Conservation (phyloP, 2,888 invertebrate species). For the Hermaeophaga mercurialis region DNA sequence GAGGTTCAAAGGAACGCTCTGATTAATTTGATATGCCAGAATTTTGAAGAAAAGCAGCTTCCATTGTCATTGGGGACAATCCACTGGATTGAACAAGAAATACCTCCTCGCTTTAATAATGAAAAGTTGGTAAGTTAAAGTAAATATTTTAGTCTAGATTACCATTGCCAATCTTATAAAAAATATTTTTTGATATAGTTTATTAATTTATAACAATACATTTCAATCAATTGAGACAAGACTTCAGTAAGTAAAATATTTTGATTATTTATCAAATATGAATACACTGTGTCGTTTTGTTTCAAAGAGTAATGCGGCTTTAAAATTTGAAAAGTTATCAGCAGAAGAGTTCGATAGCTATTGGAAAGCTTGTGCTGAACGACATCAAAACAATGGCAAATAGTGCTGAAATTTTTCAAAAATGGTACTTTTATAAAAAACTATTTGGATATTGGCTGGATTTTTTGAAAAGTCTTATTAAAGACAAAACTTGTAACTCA, state of each 20-base stretch:
- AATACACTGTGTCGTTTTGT: too few species aligned
- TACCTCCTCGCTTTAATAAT: slow-evolving; percentile 34
- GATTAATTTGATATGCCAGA: slow-evolving; percentile 29
- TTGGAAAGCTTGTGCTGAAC: slow-evolving; percentile 35
- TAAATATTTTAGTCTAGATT: too few species aligned
- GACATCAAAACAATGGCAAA: slow-evolving; percentile 16
- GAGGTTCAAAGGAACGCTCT: slow-evolving; percentile 32
- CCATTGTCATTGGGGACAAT: slow-evolving; percentile 30
- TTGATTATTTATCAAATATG: too few species aligned
- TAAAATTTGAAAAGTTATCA: slow-evolving; percentile 33
- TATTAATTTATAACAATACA: too few species aligned
- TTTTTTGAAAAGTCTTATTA: neutral
- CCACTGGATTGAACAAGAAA: slow-evolving; percentile 38
- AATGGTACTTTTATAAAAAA: slow-evolving; percentile 30
- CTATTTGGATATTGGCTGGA: slow-evolving; percentile 21
- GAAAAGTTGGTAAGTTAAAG: too few species aligned
- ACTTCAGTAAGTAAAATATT: too few species aligned
- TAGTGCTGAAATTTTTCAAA: slow-evolving; percentile 19
- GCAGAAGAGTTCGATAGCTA: slow-evolving; percentile 31
- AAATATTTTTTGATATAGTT: too few species aligned
- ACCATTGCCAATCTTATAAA: too few species aligned
- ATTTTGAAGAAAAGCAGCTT: slow-evolving; percentile 33
- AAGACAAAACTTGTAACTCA: neutral
- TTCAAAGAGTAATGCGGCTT: too few species aligned
- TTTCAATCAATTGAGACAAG: too few species aligned